Evolutionary conservation across 2,113 vertebrate species (phyloP).

Genomic region (Xiphorhynchus elegans): DNA sequence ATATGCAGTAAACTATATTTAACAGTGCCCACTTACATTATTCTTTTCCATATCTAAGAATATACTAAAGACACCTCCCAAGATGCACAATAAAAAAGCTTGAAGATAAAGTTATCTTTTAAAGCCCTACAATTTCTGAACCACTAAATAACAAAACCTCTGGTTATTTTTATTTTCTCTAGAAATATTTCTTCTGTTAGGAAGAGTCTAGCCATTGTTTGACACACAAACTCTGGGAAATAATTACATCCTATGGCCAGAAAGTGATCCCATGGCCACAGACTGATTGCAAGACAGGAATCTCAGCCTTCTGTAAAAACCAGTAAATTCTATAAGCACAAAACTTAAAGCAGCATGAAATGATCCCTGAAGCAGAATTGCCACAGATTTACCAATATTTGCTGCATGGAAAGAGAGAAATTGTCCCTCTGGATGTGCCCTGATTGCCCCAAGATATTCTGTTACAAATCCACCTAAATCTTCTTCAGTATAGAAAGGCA

Average conservation of each 20-base stretch:
- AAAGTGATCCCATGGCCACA: not conserved
- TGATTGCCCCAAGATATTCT: not conserved
- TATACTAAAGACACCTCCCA: not conserved
- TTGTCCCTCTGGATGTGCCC: not conserved
- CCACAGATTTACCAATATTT: not conserved
- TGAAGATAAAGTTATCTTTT: not conserved
- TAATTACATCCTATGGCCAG: not conserved
- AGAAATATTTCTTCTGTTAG: not conserved
- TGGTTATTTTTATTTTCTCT: not conserved
- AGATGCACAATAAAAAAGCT: not conserved
- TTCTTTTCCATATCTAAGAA: not conserved
- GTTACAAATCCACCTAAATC: not conserved
- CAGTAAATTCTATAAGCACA: not conserved
- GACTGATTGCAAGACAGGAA: not conserved
- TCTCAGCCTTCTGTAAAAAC: not conserved
- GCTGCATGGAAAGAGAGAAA: not conserved
- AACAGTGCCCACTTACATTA: not conserved
- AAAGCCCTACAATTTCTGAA: constrained; percentile 1
- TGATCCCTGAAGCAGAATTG: not conserved
- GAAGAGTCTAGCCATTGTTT: not conserved
- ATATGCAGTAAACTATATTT: not conserved
- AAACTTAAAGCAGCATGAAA: not conserved
- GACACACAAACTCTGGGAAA: not conserved
- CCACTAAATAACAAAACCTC: not conserved
- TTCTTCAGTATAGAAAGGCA: not conserved